Evolutionary conservation across 2,113 vertebrate species (phyloP), one percentile per base, ranked within the genome.

Genomic region (Nycticebus coucang): DNA sequence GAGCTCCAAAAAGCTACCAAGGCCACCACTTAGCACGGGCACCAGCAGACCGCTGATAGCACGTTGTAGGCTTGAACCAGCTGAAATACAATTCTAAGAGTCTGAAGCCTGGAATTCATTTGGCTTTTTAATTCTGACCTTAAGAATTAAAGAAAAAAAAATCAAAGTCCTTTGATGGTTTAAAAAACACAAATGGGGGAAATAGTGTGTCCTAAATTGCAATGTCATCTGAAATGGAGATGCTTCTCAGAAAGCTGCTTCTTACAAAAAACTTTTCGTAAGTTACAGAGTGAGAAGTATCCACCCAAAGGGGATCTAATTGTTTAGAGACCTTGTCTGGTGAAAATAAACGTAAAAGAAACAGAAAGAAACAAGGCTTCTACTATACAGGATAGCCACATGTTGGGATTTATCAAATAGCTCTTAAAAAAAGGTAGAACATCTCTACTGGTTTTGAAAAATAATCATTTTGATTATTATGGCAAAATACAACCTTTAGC

Each of bases 111-210:
- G 71, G 86, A 85, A 95, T 91, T 94, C 80, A 96, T 89, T 92
- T 96, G 85, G 89, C 22, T 91, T 91, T 95, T 97, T 59, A 97
- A 97, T 91, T 94, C 26, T 95, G 94, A 94, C 78, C 69, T 91
- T 92, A 95, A 94, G 45, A 89, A 94, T 87, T 33, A 86, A 83
- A 77, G 28, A 13, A 62, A n/a, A 50, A 11, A 90, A 89, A 5
- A 60, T 6, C 7, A 50, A 89, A 92, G 62, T 33, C 45, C 53
- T 93, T 89, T 93, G 84, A 94, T 72, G 92, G 93, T 57, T 45
- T n/a, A 69, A n/a, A 66, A 69, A 91, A 80, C 53, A 89, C 0
- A 45, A 53, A 91, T 41, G 15, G 91, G 35, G 53, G 10, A 95
- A 94, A 74, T 93, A 26, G 0, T 89, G 60, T 93, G 75, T 74